These are phyloP conservation scores for Falco berigora DNA, from an alignment of 2,797 vertebrate species.

Conservation along the genomic window DNA sequence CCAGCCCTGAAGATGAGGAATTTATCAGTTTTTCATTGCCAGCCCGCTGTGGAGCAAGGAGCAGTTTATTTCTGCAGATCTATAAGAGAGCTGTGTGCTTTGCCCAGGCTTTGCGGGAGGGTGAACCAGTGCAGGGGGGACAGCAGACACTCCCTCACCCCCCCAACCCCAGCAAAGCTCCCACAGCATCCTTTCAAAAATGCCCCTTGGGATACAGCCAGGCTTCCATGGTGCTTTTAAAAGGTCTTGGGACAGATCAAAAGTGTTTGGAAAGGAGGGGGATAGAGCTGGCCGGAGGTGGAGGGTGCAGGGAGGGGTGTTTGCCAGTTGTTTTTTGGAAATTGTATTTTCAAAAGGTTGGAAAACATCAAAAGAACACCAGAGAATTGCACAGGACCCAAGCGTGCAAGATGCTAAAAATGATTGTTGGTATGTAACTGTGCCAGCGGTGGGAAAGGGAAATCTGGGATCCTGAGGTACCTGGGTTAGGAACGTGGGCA, in stretches of 20 bases:
- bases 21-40: not conserved
- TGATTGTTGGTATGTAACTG: not conserved
- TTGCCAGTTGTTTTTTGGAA: not conserved
- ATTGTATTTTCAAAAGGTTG: not conserved
- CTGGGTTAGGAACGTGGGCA: not conserved
- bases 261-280: not conserved
- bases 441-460: not conserved
- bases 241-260: not conserved
- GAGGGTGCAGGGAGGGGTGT: not conserved
- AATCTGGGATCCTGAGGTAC: too few relatives aligned
- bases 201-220: not conserved
- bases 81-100: not conserved
- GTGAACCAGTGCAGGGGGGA: accelerated
- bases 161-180: not conserved
- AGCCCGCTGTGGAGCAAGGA: not conserved
- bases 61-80: not conserved
- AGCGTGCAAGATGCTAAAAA: not conserved
- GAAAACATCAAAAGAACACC: not conserved
- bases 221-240: not conserved
- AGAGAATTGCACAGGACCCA: not conserved
- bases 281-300: not conserved
- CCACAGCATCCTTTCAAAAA: not conserved
- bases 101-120: not conserved
- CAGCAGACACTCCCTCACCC: too few relatives aligned
- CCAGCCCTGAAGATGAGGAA: not conserved